Base-by-base conservation (phyloP, 1,140 invertebrate species). In the Heterodera carotae region DNA sequence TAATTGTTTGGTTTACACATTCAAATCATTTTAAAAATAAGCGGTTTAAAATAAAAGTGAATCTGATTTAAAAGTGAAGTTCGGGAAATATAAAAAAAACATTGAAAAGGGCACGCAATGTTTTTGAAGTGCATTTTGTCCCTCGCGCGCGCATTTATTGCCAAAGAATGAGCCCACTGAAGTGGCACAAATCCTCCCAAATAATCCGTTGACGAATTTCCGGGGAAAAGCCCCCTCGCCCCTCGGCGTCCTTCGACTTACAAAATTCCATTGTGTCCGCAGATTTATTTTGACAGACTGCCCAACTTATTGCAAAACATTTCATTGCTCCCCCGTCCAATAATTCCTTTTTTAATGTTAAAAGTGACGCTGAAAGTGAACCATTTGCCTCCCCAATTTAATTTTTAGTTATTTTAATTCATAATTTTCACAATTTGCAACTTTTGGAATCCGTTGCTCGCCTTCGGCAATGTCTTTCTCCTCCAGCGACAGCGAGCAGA, bases 391-490 rank as follows among this genome's bases (percentile, higher is more conserved):
- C n/a, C n/a, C n/a, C n/a, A 43, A 43, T 0, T 7, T 2, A 43
- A 43, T 12, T 43, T 43, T 43, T 43, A 43, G 15, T 43, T 43
- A 56, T 22, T 56, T 5, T 56, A 18, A 22, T 22, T 56, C 18
- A 56, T 5, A 56, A 22, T 56, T 56, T n/a, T 39, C 69, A 72
- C n/a, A 4, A 72, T 72, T 43, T 72, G 69, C 27, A 39, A 72
- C 36, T 56, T 72, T 72, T 53, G 29, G 29, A 72, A 72, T 53
- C 69, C 69, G 56, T 56, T 72, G 18, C 22, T 66, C 27, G 48
- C 71, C 43, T 39, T 73, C 7, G 48, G 15, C 53, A 73, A 73
- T 73, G 70, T 73, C 70, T 53, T 74, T 56, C 72, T 74, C 48
- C 64, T 56, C 72, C 56, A 59, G 64, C n/a, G 59, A 56, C 69